A percentile compares a stretch with the other conserved stretches of the same genome.
Conservation (phyloP, 2,113 vertebrate species). For the Peromyscus californicus region DNA sequence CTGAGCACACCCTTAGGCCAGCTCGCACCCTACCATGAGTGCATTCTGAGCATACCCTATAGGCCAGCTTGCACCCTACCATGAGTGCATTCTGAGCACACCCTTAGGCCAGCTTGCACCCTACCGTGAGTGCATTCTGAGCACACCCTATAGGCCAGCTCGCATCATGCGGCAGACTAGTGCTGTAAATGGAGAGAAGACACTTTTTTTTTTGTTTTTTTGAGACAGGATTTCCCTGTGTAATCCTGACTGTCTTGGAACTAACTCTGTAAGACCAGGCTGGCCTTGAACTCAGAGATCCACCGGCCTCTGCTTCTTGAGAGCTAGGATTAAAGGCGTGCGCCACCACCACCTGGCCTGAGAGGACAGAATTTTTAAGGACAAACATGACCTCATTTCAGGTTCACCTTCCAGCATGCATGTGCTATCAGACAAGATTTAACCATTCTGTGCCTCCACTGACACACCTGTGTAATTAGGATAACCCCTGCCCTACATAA, state of each 20-base stretch:
- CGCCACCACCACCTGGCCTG: neutral
- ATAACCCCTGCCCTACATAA: neutral
- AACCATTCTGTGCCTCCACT: slow-evolving; percentile 5
- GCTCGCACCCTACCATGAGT: no score
- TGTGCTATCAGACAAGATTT: neutral
- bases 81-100: no score
- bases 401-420: neutral
- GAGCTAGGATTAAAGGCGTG: neutral
- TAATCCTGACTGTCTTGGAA: neutral
- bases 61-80: no score
- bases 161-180: neutral
- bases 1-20: no score
- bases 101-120: no score
- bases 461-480: neutral
- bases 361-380: slow-evolving; percentile 23
- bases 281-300: neutral
- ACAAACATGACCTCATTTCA: slow-evolving; percentile 29
- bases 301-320: neutral
- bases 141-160: neutral
- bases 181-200: neutral
- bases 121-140: no score
- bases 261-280: neutral
- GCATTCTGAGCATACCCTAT: no score
- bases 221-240: neutral
- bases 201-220: neutral